These are phyloP conservation scores for Pollenia angustigena DNA, from an alignment of 2,888 invertebrate genomes.

Conservation along the genomic window DNA sequence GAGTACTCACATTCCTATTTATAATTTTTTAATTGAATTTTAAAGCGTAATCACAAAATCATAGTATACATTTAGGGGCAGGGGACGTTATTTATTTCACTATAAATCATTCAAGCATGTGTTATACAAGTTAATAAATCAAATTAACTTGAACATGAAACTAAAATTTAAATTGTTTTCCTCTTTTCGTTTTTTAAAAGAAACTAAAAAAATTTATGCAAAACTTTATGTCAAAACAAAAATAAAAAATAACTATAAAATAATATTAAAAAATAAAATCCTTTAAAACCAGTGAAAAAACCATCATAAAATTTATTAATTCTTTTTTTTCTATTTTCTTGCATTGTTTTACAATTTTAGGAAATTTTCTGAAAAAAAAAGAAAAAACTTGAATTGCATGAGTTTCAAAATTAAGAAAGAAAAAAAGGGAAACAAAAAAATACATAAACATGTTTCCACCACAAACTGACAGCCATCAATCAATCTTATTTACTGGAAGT, in stretches of 20 bases:
- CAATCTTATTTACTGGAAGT: slow-evolving; percentile 61
- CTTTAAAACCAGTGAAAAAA: slow-evolving; percentile 37
- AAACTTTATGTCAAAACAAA: slow-evolving; percentile 1
- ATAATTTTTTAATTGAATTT: slow-evolving; percentile 70
- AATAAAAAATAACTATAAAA: slow-evolving; percentile 39
- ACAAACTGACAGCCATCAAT: slow-evolving; percentile 73
- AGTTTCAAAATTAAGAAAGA: slow-evolving; percentile 4
- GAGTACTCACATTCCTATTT: not conserved
- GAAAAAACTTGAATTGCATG: slow-evolving; percentile 26
- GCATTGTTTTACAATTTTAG: slow-evolving; percentile 21
- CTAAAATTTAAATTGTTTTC: slow-evolving; percentile 1
- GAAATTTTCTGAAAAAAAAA: slow-evolving; percentile 8
- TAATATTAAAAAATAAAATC: slow-evolving; percentile 31
- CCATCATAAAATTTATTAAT: slow-evolving; percentile 64
- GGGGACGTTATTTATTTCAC: slow-evolving; percentile 13
- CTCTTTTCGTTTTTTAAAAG: not conserved
- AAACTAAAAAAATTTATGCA: slow-evolving; percentile 8
- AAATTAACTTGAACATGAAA: slow-evolving; percentile 69
- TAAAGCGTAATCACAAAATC: slow-evolving; percentile 52
- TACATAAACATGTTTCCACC: slow-evolving; percentile 69
- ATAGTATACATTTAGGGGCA: slow-evolving; percentile 48
- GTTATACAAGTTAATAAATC: slow-evolving; percentile 73
- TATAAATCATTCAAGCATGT: slow-evolving; percentile 73
- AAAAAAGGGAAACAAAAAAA: not conserved
- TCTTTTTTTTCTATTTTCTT: slow-evolving; percentile 36